These are phyloP conservation scores for Metaphire vulgaris DNA, from an alignment of 1,140 invertebrate genomes.

Conservation along the genomic window DNA sequence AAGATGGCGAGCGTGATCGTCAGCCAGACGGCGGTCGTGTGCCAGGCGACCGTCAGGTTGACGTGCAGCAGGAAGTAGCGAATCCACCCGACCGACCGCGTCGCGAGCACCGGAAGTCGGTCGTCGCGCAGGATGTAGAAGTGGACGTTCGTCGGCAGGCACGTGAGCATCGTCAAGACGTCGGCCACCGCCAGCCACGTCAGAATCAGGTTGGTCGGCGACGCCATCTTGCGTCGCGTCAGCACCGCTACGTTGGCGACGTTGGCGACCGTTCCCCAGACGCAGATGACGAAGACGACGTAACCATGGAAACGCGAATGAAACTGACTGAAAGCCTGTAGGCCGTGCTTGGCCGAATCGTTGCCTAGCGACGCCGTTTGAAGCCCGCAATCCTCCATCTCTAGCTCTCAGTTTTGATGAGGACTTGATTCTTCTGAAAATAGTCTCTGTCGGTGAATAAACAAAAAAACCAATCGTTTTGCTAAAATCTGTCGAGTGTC, in stretches of 20 bases:
- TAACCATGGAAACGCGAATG: constrained; percentile 63
- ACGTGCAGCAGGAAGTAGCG: constrained; percentile 46
- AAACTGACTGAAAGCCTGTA: constrained; percentile 30
- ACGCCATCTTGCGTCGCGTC: constrained; percentile 75
- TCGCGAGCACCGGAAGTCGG: constrained; percentile 29
- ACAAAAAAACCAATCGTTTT: too few species aligned
- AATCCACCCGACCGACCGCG: constrained; percentile 39
- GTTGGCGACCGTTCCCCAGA: constrained; percentile 82
- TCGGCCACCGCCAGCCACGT: constrained; percentile 77
- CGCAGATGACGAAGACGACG: constrained; percentile 66
- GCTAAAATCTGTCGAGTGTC: too few species aligned
- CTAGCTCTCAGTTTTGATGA: too few species aligned
- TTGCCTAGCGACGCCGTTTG: neutral
- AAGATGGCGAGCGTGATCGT: constrained; percentile 86
- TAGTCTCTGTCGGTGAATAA: too few species aligned
- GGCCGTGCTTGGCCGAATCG: neutral
- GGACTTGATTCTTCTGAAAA: too few species aligned
- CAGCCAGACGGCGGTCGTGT: constrained; percentile 88
- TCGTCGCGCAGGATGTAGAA: constrained; percentile 44
- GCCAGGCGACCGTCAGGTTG: constrained; percentile 72
- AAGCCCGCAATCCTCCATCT: too few species aligned
- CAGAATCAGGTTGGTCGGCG: constrained; percentile 74
- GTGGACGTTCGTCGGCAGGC: constrained; percentile 73
- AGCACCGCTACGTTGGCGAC: constrained; percentile 81
- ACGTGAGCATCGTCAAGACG: constrained; percentile 79